Percentiles rank a stretch among this genome's conserved stretches.
Conservation (phyloP, 2,888 invertebrate species). For the Ophioninae sp. region DNA sequence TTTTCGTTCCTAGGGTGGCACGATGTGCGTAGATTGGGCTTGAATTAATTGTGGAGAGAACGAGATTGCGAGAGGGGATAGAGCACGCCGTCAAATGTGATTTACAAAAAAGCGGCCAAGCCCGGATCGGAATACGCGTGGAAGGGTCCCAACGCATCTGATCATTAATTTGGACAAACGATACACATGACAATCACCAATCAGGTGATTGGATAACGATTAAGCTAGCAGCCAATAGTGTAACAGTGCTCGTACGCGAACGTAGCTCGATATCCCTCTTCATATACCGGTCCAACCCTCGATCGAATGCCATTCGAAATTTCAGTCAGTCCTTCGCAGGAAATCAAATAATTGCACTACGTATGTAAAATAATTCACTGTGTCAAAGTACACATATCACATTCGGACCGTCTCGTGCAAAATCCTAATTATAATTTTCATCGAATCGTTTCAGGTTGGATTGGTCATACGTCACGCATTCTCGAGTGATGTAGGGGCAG, state of each 20-base stretch:
- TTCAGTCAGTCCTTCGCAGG: not conserved
- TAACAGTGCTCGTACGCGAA: slow-evolving; percentile 8
- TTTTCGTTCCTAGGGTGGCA: not conserved
- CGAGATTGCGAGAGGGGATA: not conserved
- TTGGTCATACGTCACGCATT: slow-evolving; percentile 5
- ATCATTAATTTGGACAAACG: slow-evolving; percentile 55
- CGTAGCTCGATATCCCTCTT: slow-evolving; percentile 13
- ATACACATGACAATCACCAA: slow-evolving; percentile 51
- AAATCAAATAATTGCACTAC: not conserved
- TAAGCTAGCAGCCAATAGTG: slow-evolving; percentile 60
- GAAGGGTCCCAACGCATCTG: slow-evolving; percentile 40
- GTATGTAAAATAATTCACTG: not conserved
- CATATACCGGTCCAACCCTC: not conserved
- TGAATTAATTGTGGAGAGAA: not conserved
- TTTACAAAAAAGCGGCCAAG: slow-evolving; percentile 1
- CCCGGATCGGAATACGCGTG: not conserved
- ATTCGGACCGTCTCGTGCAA: not conserved
- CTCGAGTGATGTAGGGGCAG: not conserved
- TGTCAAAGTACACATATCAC: not conserved
- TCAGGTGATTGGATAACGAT: slow-evolving; percentile 33
- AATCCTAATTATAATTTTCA: not conserved
- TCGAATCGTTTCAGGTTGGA: not conserved
- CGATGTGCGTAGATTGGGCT: too few relatives aligned
- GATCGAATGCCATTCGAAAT: slow-evolving; percentile 5
- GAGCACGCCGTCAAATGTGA: not conserved